Percentiles rank a stretch among this genome's conserved stretches.
These are phyloP conservation scores for Apodemus speciosus DNA, from an alignment of 2,113 vertebrate species.

Conservation along the genomic window DNA sequence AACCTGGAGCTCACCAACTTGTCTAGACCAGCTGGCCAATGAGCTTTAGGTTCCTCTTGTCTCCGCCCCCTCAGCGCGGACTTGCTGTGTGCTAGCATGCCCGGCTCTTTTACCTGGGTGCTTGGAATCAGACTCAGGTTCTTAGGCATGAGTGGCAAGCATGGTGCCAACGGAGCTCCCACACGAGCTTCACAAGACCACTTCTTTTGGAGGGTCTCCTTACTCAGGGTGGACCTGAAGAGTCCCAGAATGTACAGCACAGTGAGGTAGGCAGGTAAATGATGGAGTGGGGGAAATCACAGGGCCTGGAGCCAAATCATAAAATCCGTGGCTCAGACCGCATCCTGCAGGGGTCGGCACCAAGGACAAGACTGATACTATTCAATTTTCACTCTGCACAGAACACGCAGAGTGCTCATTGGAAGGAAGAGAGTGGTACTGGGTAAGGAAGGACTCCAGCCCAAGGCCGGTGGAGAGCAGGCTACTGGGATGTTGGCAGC, in stretches of 20 bases:
- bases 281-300: background rate
- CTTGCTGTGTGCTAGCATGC: background rate
- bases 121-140: background rate
- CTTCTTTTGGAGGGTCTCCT: background rate
- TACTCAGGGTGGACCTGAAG: background rate
- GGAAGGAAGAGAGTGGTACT: background rate
- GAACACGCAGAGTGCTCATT: background rate
- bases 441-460: too few relatives aligned
- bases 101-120: background rate
- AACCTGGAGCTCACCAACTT: background rate
- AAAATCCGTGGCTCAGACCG: background rate
- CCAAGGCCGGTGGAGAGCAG: background rate
- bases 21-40: background rate
- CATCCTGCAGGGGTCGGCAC: background rate
- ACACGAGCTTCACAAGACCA: fast-evolving
- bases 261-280: background rate
- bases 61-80: background rate
- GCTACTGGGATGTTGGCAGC: too few relatives aligned
- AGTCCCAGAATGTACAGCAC: background rate
- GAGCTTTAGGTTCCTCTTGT: background rate
- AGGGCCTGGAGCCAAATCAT: background rate
- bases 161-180: background rate
- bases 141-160: background rate
- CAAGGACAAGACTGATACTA: background rate
- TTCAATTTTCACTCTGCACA: background rate